Evolutionary conservation across 1,140 invertebrate species (phyloP).

Genomic region (Eueides isabella): DNA sequence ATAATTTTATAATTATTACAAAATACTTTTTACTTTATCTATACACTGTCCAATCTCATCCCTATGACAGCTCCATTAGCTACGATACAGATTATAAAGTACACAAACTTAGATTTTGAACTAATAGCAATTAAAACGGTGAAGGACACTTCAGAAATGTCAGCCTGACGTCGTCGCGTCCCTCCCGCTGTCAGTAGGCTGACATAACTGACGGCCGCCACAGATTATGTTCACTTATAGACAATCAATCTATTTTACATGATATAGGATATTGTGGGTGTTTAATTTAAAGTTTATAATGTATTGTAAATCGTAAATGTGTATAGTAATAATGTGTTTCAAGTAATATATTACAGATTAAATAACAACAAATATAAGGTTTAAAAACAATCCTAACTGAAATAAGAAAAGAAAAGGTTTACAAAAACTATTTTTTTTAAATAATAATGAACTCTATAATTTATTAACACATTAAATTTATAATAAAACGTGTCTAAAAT

Average conservation of each 20-base stretch:
- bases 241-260: conserved; percentile 8
- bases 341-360: background rate
- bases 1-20: background rate
- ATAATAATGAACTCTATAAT: too few species aligned
- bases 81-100: background rate
- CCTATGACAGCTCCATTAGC: background rate
- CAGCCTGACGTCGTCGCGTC: background rate
- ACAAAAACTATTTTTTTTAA: too few species aligned
- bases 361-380: too few species aligned
- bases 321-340: background rate
- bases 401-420: too few species aligned
- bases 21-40: background rate
- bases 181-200: conserved; percentile 1
- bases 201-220: background rate
- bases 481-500: too few species aligned
- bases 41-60: background rate
- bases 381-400: too few species aligned
- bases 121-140: conserved; percentile 5
- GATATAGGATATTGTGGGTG: background rate
- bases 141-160: background rate
- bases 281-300: background rate
- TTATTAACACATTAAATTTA: too few species aligned
- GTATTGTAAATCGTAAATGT: background rate
- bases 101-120: conserved; percentile 8
- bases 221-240: conserved; percentile 8